Percentiles rank a stretch among this genome's conserved stretches.
These are phyloP conservation scores for Scaptodrosophila lebanonensis DNA, from an alignment of 1,140 invertebrate species.

Conservation along the genomic window DNA sequence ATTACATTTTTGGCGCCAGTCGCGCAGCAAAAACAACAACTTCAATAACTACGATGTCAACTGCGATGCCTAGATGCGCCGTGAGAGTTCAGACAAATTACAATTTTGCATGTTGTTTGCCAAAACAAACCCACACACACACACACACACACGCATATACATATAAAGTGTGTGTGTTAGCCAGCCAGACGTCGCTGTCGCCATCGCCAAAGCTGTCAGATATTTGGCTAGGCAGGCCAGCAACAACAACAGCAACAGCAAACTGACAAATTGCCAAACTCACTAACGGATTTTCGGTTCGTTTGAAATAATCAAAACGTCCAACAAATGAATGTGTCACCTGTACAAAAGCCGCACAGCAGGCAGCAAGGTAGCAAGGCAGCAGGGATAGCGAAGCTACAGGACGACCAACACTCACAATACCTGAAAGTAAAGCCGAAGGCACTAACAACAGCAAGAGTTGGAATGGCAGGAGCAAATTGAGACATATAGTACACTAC, in stretches of 20 bases:
- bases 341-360: slow-evolving; percentile 45
- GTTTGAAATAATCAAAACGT: slow-evolving; percentile 64
- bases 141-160: background rate
- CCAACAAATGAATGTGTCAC: slow-evolving; percentile 67
- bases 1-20: slow-evolving; percentile 52
- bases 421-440: too few relatives aligned
- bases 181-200: too few relatives aligned
- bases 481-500: slow-evolving; percentile 42
- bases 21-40: slow-evolving; percentile 1
- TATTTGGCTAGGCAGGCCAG: slow-evolving; percentile 2
- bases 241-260: slow-evolving; percentile 8
- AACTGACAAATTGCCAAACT: slow-evolving; percentile 31
- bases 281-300: slow-evolving; percentile 41
- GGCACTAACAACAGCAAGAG: slow-evolving; percentile 10
- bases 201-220: too few relatives aligned
- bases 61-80: slow-evolving; percentile 40
- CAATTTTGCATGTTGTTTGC: slow-evolving; percentile 37
- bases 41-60: slow-evolving; percentile 19
- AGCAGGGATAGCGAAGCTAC: slow-evolving; percentile 3
- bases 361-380: background rate
- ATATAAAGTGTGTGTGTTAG: background rate
- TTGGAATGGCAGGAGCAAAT: slow-evolving; percentile 26
- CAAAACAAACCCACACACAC: slow-evolving; percentile 1
- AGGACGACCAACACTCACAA: slow-evolving; percentile 3
- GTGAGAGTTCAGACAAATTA: slow-evolving; percentile 61